A percentile compares a stretch with the other conserved stretches of the same genome.
Evolutionary conservation across 2,888 invertebrate genomes (phyloP).

Genomic region (Nemoura dubitans): DNA sequence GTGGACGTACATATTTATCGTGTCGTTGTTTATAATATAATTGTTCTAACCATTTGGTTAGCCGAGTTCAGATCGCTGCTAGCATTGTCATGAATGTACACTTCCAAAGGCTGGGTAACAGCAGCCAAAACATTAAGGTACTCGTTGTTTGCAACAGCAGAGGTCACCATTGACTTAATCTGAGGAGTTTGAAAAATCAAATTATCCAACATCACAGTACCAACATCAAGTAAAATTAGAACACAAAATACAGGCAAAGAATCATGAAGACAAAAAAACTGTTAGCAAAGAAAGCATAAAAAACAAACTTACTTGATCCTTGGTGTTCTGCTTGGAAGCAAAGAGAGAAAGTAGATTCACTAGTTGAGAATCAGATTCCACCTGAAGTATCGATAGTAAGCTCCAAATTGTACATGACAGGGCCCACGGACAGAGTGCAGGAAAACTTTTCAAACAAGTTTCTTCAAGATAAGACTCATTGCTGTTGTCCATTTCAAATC

Average conservation of each 20-base stretch:
- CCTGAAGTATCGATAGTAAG: slow-evolving; percentile 41
- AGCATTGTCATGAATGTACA: not conserved
- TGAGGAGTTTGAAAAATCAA: not conserved
- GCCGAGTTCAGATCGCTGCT: not conserved
- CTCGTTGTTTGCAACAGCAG: slow-evolving; percentile 44
- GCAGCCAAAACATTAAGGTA: slow-evolving; percentile 44
- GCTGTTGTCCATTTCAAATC: slow-evolving; percentile 9
- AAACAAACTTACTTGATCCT: not conserved
- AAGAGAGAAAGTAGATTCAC: not conserved
- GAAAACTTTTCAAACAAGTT: slow-evolving; percentile 40
- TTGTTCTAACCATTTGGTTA: not conserved
- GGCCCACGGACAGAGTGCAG: slow-evolving; percentile 50
- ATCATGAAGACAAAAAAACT: no score
- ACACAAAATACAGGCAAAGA: no score
- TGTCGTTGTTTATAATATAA: not conserved
- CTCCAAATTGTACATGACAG: slow-evolving; percentile 47
- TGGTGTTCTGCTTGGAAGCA: not conserved
- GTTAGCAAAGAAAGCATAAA: not conserved
- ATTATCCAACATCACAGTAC: no score
- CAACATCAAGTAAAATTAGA: no score
- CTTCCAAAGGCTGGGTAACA: slow-evolving; percentile 39
- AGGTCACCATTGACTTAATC: slow-evolving; percentile 31
- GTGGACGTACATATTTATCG: not conserved
- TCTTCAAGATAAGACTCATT: not conserved
- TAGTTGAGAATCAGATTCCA: not conserved